Evolutionary conservation across 2,888 invertebrate genomes (phyloP).

Genomic region (Argyra leucocephala): DNA sequence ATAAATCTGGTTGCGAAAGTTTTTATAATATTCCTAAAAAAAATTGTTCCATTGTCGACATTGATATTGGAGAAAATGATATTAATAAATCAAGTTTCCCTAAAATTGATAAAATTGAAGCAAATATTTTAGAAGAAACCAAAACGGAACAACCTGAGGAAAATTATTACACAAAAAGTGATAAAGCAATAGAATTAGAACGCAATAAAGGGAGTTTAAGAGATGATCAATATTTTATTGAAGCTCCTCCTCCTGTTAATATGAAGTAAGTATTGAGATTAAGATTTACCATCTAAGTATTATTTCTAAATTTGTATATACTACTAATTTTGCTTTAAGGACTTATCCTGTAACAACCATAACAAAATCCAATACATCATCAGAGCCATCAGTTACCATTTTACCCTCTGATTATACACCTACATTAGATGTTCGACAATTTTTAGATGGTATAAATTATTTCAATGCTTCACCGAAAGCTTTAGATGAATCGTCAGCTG

Average conservation of each 20-base stretch:
- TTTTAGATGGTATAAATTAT: slow-evolving; percentile 25
- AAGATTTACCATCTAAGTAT: background rate
- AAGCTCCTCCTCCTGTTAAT: slow-evolving; percentile 26
- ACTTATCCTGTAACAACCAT: slow-evolving; percentile 15
- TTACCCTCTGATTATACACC: slow-evolving; percentile 32
- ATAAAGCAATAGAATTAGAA: slow-evolving; percentile 35
- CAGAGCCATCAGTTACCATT: slow-evolving; percentile 9
- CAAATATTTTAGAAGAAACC: slow-evolving; percentile 17
- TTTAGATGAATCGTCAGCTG: slow-evolving; percentile 31
- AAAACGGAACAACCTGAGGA: slow-evolving; percentile 30
- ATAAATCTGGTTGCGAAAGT: slow-evolving; percentile 25
- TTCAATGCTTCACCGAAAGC: slow-evolving; percentile 20
- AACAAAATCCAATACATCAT: background rate
- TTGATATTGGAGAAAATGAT: slow-evolving; percentile 19
- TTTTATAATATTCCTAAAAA: slow-evolving; percentile 41
- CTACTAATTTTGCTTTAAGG: slow-evolving; percentile 19
- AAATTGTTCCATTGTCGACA: slow-evolving; percentile 29
- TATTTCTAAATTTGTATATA: slow-evolving; percentile 17
- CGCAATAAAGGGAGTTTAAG: slow-evolving; percentile 24
- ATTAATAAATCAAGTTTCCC: slow-evolving; percentile 11
- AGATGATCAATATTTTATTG: slow-evolving; percentile 27
- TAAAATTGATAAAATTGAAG: slow-evolving; percentile 13
- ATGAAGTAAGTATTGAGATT: slow-evolving; percentile 19
- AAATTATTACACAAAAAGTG: slow-evolving; percentile 41
- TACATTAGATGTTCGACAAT: slow-evolving; percentile 35